Evolutionary conservation across 1,140 invertebrate species (phyloP), one percentile per base, ranked within the genome.

Genomic region (Euglossa dilemma): DNA sequence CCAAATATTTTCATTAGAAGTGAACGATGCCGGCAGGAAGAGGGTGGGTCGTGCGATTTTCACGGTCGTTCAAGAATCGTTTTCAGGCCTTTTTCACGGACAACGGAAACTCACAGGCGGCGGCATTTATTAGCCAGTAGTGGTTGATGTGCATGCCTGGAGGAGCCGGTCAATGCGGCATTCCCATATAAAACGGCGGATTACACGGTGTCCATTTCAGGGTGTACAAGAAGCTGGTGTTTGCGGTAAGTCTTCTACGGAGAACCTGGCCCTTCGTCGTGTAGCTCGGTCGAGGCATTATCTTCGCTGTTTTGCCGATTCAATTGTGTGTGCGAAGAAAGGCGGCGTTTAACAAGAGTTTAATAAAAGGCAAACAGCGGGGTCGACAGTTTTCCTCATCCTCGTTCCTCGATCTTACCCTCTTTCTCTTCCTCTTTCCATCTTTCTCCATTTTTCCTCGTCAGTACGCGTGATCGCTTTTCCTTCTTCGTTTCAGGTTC

Each of bases 281-380:
- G 76, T 82, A 76, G 52, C 69, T 23, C 69, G 64, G 76, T 50
- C 45, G 78, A 52, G 84, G 93, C 89, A 92, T 93, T 93, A 93
- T 92, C 90, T 93, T 90, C 93, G 93, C 92, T 92, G 91, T 94
- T 94, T 94, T 93, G 93, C 92, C 93, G 92, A 93, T 92, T 93
- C 93, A 93, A 94, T 94, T 94, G 93, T 94, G 92, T 93, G 92
- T 91, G 88, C 89, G 90, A 91, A 91, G 92, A 93, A 93, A 93
- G 91, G 92, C 92, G 92, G 91, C 90, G 84, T 93, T 93, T 94
- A 94, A 94, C 93, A 93, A 94, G 93, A 93, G 92, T 93, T 93
- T 94, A 94, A 94, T 94, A 94, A 94, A 94, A 94, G 93, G 93
- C 93, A 93, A 94, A 93, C 93, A 93, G 90, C 81, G 75, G 83